phyloP scores from a whole-genome alignment of 2,113 vertebrate species.

The Phyllostomus discolor region DNA sequence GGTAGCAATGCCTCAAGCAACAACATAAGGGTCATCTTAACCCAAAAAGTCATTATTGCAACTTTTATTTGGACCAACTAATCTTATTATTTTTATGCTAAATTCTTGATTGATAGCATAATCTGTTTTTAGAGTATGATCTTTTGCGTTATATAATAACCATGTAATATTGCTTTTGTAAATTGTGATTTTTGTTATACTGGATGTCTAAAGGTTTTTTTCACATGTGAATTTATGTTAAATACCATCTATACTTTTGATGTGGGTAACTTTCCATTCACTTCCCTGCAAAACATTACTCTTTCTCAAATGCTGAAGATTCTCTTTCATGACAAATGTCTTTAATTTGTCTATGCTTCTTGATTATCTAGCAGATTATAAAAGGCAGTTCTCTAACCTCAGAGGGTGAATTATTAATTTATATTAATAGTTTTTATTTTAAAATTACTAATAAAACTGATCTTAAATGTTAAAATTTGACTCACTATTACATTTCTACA shows the following conservation, averaged over 20 bases:
- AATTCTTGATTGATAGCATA: not conserved
- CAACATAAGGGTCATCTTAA: not conserved
- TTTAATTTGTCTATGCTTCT: not conserved
- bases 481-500: not conserved
- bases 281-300: not conserved
- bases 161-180: not conserved
- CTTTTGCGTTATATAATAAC: not conserved
- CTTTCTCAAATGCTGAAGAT: not conserved
- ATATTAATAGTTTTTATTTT: not conserved
- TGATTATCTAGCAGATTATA: not conserved
- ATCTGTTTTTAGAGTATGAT: not conserved
- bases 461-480: not conserved
- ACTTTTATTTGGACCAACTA: not conserved
- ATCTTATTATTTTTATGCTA: not conserved
- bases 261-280: not conserved
- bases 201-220: not conserved
- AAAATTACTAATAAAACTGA: constrained; percentile 5
- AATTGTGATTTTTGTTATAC: not conserved
- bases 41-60: not conserved
- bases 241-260: not conserved
- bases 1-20: not conserved
- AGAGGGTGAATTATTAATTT: not conserved
- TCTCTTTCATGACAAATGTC: not conserved
- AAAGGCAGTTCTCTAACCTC: not conserved
- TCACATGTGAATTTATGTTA: not conserved